These are phyloP conservation scores for Trichomycterus rosablanca DNA, from an alignment of 2,113 vertebrate species.

Conservation along the genomic window DNA sequence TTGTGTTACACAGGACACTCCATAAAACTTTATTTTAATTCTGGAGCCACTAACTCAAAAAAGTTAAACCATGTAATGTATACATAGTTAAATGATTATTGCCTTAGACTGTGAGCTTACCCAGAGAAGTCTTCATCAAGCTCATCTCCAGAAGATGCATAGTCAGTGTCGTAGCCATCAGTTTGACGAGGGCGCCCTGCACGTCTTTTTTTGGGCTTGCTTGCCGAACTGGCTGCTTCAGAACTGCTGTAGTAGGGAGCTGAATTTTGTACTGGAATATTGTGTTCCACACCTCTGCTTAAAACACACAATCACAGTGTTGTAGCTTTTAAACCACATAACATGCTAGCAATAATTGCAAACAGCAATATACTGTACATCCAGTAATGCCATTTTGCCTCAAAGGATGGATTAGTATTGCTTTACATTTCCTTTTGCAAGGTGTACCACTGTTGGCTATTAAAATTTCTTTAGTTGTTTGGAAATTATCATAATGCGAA, in stretches of 20 bases:
- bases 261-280: slow-evolving; percentile 31
- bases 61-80: too few species aligned
- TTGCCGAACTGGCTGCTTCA: slow-evolving; percentile 55
- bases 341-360: neutral
- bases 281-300: slow-evolving; percentile 27
- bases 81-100: too few species aligned
- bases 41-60: too few species aligned
- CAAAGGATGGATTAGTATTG: too few species aligned
- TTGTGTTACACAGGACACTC: too few species aligned
- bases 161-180: slow-evolving; percentile 72
- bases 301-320: neutral
- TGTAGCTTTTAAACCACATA: neutral
- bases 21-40: too few species aligned
- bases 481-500: too few species aligned
- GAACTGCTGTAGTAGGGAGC: slow-evolving; percentile 58
- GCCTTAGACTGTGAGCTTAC: slow-evolving; percentile 57
- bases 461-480: too few species aligned
- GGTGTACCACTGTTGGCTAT: too few species aligned
- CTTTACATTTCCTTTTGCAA: too few species aligned
- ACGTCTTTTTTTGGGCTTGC: slow-evolving; percentile 59
- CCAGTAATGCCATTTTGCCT: too few species aligned
- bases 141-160: slow-evolving; percentile 84
- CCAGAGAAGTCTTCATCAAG: slow-evolving; percentile 79
- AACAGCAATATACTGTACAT: too few species aligned
- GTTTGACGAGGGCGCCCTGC: slow-evolving; percentile 47